Evolutionary conservation across 1,140 invertebrate genomes (phyloP), one percentile per base, ranked within the genome.

Genomic region (Ditylenchus dipsaci): DNA sequence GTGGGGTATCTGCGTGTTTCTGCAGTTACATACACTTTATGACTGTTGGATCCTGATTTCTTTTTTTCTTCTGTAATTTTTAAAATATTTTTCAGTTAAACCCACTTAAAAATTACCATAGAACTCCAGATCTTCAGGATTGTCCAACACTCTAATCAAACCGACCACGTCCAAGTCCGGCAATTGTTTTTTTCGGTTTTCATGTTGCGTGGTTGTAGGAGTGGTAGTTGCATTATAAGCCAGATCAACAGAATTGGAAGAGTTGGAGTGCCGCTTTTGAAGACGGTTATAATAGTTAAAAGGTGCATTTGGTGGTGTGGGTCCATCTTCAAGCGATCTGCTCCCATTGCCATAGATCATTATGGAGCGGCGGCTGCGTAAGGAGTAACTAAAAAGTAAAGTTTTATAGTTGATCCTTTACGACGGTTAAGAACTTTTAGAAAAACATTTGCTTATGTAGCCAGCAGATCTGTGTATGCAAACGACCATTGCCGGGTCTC

Each of bases 101-200:
- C 3, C 11, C n/a, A n/a, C 11, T 38, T 11, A 38, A 58, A 19
- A 21, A 5, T 29, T 49, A 78, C 76, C 76, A 45, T 68, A 78
- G 63, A 75, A 70, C 57, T 70, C 23, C 26, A 70, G 53, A 45
- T 81, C 79, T 59, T 83, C 79, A 21, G 73, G 68, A 62, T 70
- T 76, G 47, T 81, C 79, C 19, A 81, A 57, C 13, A 81, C 79
- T 11, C 81, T 63, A 33, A 81, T 70, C 38, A 83, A 69, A 7
- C 81, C 81, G 42, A 83, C 73, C 29, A 81, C 78, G 56, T 78
- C 76, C 65, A 77, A 21, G 64, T 77, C 76, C 7, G 72, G 73
- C n/a, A 77, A 47, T 9, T 60, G 49, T 11, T 62, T 49, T 9
- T 67, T 59, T 21, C 33, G 33, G 11, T 38, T 38, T 3, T 5